Evolutionary conservation across 2,113 vertebrate species (phyloP).

Genomic region (Fregata magnificens): DNA sequence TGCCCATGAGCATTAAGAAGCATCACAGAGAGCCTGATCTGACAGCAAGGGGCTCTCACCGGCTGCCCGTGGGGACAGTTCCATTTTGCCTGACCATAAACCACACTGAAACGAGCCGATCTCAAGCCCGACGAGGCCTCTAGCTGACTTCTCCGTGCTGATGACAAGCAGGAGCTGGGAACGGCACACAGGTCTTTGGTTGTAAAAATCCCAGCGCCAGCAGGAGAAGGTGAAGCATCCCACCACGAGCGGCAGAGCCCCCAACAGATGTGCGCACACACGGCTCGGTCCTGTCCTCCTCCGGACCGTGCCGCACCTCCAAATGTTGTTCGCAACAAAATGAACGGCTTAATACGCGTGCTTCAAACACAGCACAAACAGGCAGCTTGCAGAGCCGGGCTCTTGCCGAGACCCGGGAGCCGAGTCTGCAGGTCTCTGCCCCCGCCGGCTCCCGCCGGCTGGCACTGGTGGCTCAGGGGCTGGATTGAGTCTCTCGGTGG

Average conservation of each 20-base stretch:
- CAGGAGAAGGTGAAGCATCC: background rate
- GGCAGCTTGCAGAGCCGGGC: background rate
- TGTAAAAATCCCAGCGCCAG: background rate
- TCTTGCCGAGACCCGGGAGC: fast-evolving
- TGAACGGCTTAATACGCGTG: fast-evolving
- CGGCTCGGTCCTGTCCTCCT: background rate
- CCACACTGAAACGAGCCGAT: fast-evolving
- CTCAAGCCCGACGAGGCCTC: background rate
- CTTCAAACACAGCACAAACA: background rate
- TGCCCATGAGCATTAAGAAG: background rate
- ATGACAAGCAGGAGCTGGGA: background rate
- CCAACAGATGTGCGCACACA: fast-evolving
- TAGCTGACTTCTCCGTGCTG: background rate
- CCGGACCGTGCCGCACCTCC: fast-evolving
- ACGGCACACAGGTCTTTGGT: background rate
- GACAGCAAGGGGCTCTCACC: background rate
- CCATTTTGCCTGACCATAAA: background rate
- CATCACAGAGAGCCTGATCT: background rate
- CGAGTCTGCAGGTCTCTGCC: background rate
- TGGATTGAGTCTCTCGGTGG: background rate
- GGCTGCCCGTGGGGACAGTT: background rate
- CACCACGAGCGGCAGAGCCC: background rate
- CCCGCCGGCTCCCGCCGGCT: fast-evolving
- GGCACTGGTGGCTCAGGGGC: background rate
- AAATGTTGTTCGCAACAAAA: background rate